Evolutionary conservation across 2,797 vertebrate genomes (phyloP).

Genomic region (Betta splendens): DNA sequence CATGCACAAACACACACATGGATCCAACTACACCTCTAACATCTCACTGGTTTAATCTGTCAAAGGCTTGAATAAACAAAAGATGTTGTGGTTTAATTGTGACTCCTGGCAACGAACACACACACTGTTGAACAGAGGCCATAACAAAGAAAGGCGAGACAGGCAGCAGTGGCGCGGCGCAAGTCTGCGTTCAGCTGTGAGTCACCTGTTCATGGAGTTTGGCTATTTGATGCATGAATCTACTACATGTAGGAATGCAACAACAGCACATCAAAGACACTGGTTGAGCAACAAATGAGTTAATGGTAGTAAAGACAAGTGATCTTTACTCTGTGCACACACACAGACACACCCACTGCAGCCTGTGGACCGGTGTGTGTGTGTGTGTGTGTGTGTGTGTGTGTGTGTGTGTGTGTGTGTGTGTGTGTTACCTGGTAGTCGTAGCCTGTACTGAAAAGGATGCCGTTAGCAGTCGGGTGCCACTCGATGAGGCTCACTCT

Average conservation of each 20-base stretch:
- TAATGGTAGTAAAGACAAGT: neutral
- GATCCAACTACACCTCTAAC: too few relatives aligned
- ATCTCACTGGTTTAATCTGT: too few relatives aligned
- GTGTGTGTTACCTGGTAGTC: conserved; percentile 88
- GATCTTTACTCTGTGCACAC: neutral
- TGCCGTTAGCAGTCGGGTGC: conserved; percentile 90
- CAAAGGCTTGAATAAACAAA: too few relatives aligned
- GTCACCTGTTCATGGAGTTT: too few relatives aligned
- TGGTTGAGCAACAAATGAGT: neutral
- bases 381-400: conserved; percentile 17
- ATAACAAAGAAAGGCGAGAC: neutral
- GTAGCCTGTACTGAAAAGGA: conserved; percentile 91
- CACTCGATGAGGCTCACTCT: conserved; percentile 92
- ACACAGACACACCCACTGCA: neutral
- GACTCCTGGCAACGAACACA: too few relatives aligned
- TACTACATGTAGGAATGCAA: too few relatives aligned
- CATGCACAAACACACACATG: neutral
- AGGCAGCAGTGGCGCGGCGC: neutral
- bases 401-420: neutral
- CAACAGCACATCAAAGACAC: too few relatives aligned
- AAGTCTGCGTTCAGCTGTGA: too few relatives aligned
- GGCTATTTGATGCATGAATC: too few relatives aligned
- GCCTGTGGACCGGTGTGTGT: too few relatives aligned
- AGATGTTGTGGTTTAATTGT: too few relatives aligned
- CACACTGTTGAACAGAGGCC: too few relatives aligned